These are phyloP conservation scores for Lemur catta DNA, from an alignment of 2,797 vertebrate species.

Conservation along the genomic window DNA sequence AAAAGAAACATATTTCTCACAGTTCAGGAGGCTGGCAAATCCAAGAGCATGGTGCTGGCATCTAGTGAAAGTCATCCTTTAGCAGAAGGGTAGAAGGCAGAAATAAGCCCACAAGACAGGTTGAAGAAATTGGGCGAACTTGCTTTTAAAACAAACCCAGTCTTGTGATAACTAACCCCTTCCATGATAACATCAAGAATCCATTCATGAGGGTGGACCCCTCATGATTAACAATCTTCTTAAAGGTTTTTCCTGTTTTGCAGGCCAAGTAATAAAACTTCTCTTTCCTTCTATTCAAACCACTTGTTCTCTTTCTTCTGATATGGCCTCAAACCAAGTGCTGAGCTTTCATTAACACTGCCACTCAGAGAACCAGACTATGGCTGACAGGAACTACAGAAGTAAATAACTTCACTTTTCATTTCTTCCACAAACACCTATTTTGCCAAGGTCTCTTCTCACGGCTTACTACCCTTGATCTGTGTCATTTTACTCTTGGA, in stretches of 20 bases:
- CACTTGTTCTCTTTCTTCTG: no score
- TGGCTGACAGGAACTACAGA: background rate
- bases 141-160: background rate
- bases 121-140: background rate
- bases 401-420: background rate
- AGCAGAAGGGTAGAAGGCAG: background rate
- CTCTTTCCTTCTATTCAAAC: no score
- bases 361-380: background rate
- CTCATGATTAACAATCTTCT: background rate
- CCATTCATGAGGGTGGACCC: background rate
- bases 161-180: no score
- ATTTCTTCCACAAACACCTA: background rate
- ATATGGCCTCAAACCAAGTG: no score
- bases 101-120: background rate
- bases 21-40: background rate
- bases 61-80: background rate
- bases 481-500: background rate
- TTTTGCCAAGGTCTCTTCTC: background rate
- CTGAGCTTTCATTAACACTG: no score
- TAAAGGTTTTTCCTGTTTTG: background rate
- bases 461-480: background rate
- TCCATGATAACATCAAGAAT: background rate
- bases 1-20: background rate
- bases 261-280: no score
- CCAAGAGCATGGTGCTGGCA: background rate